Conservation (phyloP, 1,140 invertebrate genomes). For the Rhyacophila brunnea region DNA sequence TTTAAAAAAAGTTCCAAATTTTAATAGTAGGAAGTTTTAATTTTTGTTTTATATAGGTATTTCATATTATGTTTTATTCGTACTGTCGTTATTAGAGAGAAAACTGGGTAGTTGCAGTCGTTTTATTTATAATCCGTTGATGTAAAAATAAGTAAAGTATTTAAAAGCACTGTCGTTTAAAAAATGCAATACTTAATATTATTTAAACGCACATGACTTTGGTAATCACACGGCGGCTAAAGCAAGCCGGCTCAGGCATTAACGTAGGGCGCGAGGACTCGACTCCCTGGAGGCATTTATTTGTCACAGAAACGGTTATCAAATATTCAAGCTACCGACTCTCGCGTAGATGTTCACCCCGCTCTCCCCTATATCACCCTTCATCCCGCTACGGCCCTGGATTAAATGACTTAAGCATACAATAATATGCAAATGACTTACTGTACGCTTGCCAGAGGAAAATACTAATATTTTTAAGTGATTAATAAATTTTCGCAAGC, state of each 20-base stretch:
- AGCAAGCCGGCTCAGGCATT: constrained; percentile 16
- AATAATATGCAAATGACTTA: constrained; percentile 27
- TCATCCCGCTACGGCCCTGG: background rate
- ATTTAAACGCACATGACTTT: background rate
- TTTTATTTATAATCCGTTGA: no score
- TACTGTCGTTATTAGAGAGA: no score
- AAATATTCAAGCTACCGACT: constrained; percentile 31
- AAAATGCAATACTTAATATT: no score
- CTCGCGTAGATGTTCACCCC: background rate
- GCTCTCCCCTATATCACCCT: constrained; percentile 6
- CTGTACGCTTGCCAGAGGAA: background rate
- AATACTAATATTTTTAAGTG: no score
- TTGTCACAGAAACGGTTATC: constrained; percentile 38
- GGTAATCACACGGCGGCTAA: background rate
- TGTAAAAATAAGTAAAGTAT: no score
- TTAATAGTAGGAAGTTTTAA: no score
- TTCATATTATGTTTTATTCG: no score
- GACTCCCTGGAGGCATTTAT: constrained; percentile 33
- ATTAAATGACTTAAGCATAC: constrained; percentile 23
- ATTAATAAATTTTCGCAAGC: no score
- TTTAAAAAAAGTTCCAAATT: no score
- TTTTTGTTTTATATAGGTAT: no score
- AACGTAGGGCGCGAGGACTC: constrained; percentile 9
- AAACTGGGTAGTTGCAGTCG: no score
- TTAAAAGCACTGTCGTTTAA: no score